A percentile compares a stretch with the other conserved stretches of the same genome.
Evolutionary conservation across 2,113 vertebrate genomes (phyloP).

Genomic region (Lagenorhynchus albirostris): DNA sequence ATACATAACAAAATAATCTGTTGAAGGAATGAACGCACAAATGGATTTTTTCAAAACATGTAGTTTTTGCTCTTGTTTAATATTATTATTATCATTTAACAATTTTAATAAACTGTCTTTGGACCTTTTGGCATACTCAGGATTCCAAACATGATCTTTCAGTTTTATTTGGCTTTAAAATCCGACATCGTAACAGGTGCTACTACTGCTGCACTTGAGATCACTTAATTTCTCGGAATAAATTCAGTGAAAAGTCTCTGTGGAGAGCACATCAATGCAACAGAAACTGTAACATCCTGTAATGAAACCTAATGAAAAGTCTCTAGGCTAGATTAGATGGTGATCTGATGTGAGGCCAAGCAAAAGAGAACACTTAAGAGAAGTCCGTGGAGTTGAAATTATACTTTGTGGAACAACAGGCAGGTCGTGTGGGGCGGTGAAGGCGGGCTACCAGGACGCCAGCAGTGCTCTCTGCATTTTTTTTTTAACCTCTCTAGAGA

Average conservation of each 20-base stretch:
- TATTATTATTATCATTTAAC: background rate
- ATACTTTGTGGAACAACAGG: conserved; percentile 35
- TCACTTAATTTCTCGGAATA: conserved; percentile 76
- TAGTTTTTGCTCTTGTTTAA: background rate
- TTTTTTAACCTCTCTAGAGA: conserved; percentile 21
- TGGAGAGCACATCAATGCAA: conserved; percentile 55
- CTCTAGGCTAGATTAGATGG: conserved; percentile 74
- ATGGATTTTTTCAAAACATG: background rate
- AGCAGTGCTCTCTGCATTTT: background rate
- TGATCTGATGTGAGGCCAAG: conserved; percentile 70
- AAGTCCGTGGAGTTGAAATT: conserved; percentile 69
- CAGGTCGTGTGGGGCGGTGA: background rate
- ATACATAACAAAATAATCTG: background rate
- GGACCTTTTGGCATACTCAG: background rate
- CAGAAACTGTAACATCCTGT: conserved; percentile 58
- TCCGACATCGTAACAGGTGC: conserved; percentile 14
- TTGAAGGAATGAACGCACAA: background rate
- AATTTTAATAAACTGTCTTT: background rate
- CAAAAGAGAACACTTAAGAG: conserved; percentile 78
- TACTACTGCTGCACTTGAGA: conserved; percentile 39
- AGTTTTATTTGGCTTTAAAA: background rate
- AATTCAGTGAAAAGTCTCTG: conserved; percentile 59
- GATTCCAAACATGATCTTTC: background rate
- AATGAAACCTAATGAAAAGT: conserved; percentile 81
- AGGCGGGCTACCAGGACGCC: background rate